Evolutionary conservation across 2,113 vertebrate species (phyloP).

Genomic region (Xerus inauris): DNA sequence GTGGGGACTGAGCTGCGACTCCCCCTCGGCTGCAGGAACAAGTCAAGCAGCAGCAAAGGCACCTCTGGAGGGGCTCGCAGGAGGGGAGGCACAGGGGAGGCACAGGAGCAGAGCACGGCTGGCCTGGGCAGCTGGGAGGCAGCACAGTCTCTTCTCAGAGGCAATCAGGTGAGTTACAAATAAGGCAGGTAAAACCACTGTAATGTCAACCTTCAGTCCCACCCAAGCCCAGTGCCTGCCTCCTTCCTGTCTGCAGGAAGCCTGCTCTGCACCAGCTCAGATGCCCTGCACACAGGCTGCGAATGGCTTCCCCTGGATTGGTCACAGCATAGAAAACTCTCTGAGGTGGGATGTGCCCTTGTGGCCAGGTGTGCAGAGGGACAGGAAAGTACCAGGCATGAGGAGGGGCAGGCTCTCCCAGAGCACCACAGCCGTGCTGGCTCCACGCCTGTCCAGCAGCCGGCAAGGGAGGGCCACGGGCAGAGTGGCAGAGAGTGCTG

Average conservation of each 20-base stretch:
- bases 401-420: rapidly evolving
- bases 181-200: neutral
- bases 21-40: neutral
- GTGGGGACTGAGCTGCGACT: neutral
- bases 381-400: rapidly evolving
- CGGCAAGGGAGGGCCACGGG: neutral
- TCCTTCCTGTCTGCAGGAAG: neutral
- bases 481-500: neutral
- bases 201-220: neutral
- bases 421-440: rapidly evolving
- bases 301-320: rapidly evolving
- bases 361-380: rapidly evolving
- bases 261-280: rapidly evolving
- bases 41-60: neutral
- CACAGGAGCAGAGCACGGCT: no score
- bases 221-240: neutral
- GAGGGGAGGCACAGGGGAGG: rapidly evolving
- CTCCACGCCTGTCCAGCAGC: no score
- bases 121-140: rapidly evolving
- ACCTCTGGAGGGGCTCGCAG: neutral
- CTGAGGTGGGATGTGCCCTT: rapidly evolving
- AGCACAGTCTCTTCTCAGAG: neutral
- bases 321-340: rapidly evolving
- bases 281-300: rapidly evolving
- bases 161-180: neutral